phyloP scores from a whole-genome alignment of 2,113 vertebrate species.

The Etia nguti region DNA sequence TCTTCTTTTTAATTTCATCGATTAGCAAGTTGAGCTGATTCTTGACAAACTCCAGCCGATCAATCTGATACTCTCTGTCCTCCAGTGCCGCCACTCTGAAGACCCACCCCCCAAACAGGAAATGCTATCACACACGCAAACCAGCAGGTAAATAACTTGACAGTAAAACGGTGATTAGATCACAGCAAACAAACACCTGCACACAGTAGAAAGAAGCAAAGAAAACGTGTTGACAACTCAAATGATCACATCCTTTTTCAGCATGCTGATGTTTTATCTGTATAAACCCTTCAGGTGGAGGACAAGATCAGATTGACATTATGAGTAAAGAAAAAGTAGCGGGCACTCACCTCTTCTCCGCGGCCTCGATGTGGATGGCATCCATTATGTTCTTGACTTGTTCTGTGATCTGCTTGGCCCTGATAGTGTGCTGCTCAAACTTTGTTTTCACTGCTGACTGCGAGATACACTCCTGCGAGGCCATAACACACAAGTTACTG shows the following conservation, averaged over 20 bases:
- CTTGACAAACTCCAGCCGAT: slow-evolving; percentile 85
- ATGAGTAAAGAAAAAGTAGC: neutral
- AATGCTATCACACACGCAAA: neutral
- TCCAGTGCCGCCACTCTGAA: slow-evolving; percentile 85
- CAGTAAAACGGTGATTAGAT: neutral
- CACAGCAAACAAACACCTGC: neutral
- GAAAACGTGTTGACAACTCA: neutral
- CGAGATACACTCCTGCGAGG: slow-evolving; percentile 99
- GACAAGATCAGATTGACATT: neutral
- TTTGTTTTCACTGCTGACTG: slow-evolving; percentile 99
- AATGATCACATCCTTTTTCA: neutral
- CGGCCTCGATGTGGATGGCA: slow-evolving; percentile 88
- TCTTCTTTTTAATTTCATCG: slow-evolving; percentile 88
- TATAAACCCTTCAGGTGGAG: neutral
- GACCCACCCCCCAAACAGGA: neutral
- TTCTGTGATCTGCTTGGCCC: slow-evolving; percentile 98
- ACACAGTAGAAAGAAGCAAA: neutral
- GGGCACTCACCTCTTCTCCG: slow-evolving; percentile 89
- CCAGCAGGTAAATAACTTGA: neutral
- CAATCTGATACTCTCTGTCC: slow-evolving; percentile 86
- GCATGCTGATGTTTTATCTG: neutral
- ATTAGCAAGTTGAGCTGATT: slow-evolving; percentile 89
- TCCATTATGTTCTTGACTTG: slow-evolving; percentile 97
- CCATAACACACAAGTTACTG: slow-evolving; percentile 94
- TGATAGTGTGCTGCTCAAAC: slow-evolving; percentile 99